phyloP scores from a whole-genome alignment of 2,797 vertebrate genomes.

The Eulemur mongoz region DNA sequence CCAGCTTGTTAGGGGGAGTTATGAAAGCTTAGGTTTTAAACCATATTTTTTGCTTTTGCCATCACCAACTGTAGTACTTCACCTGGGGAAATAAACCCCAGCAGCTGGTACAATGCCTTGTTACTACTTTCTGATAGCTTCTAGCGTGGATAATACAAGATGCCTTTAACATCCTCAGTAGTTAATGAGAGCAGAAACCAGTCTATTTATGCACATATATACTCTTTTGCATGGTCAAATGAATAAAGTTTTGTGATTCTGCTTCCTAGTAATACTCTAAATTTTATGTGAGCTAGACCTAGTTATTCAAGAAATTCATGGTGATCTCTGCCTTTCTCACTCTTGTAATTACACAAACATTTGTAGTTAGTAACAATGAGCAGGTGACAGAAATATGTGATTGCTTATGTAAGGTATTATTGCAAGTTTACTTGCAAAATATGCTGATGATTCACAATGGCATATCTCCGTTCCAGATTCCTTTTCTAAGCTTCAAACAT shows the following conservation, averaged over 20 bases:
- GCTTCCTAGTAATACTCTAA: not conserved
- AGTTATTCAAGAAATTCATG: not conserved
- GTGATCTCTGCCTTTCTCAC: not conserved
- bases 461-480: not conserved
- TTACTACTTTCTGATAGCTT: not conserved
- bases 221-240: not conserved
- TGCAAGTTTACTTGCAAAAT: constrained; percentile 1
- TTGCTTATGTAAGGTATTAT: not conserved
- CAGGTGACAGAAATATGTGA: constrained; percentile 13
- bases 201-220: not conserved
- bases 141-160: not conserved
- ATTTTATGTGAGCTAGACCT: not conserved
- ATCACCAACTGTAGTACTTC: not conserved
- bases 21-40: not conserved
- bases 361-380: not conserved
- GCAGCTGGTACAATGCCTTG: not conserved
- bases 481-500: not conserved
- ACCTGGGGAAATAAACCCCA: not conserved
- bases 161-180: not conserved
- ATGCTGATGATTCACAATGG: not conserved
- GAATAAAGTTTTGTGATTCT: constrained; percentile 31
- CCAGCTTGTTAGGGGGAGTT: not conserved
- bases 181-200: not conserved
- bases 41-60: not conserved
- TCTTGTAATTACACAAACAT: not conserved